These are phyloP conservation scores for Artemisiospiza belli DNA, from an alignment of 2,113 vertebrate genomes.

Conservation along the genomic window DNA sequence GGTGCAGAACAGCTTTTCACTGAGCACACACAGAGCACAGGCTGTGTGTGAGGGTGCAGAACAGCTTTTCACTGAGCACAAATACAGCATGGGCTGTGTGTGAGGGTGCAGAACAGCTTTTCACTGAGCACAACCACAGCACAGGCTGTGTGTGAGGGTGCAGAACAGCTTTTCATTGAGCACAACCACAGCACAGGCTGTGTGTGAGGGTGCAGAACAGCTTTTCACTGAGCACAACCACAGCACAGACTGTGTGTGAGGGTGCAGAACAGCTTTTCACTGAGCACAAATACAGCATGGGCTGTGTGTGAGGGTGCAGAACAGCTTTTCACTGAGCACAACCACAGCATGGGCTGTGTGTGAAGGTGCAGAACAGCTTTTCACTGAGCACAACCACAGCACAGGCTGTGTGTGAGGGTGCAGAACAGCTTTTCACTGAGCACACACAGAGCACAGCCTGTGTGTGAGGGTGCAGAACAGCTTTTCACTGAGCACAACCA, in stretches of 20 bases:
- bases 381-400: accelerated
- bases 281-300: background rate
- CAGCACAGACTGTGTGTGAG: too few species aligned
- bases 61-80: background rate
- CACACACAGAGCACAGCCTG: too few species aligned
- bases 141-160: background rate
- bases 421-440: background rate
- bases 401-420: accelerated
- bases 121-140: accelerated
- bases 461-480: too few species aligned
- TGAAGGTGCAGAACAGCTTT: background rate
- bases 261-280: background rate
- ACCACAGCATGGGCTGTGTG: background rate
- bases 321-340: too few species aligned
- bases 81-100: too few species aligned
- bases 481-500: background rate
- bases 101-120: background rate
- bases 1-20: background rate
- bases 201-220: too few species aligned
- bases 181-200: background rate
- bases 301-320: too few species aligned
- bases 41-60: too few species aligned
- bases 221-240: background rate
- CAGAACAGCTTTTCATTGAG: too few species aligned
- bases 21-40: accelerated